Conservation (phyloP, 2,888 invertebrate species). For the Phortica okadai region DNA sequence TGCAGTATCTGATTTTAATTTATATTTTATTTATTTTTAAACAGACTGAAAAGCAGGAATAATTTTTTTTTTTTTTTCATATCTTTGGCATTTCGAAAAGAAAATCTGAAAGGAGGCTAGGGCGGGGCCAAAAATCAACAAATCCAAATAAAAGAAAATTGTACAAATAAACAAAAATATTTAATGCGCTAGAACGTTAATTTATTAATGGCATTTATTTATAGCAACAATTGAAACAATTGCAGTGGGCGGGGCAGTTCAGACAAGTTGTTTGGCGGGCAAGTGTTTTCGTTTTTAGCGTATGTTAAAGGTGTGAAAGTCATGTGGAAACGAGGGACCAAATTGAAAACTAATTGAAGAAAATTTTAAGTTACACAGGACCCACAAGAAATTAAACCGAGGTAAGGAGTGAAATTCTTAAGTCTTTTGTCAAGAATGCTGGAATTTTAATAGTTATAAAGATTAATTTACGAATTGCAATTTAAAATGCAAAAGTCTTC, state of each 20-base stretch:
- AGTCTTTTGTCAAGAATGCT: too few relatives aligned
- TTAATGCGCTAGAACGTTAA: slow-evolving; percentile 58
- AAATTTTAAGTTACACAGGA: too few relatives aligned
- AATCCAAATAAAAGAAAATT: neutral
- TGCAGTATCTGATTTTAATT: slow-evolving; percentile 12
- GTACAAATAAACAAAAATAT: slow-evolving; percentile 14
- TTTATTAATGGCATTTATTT: slow-evolving; percentile 71
- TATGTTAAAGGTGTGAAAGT: slow-evolving; percentile 39
- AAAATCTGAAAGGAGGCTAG: neutral
- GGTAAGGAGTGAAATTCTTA: too few relatives aligned
- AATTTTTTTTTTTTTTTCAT: too few relatives aligned
- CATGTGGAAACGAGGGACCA: too few relatives aligned
- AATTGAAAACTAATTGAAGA: too few relatives aligned
- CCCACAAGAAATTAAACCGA: too few relatives aligned
- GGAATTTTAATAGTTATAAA: too few relatives aligned
- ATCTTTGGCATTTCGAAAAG: neutral
- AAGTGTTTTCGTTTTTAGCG: neutral
- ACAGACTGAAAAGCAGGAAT: neutral
- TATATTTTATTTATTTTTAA: slow-evolving; percentile 24
- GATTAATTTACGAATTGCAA: too few relatives aligned
- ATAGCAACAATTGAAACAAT: slow-evolving; percentile 42
- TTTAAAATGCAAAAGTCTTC: too few relatives aligned
- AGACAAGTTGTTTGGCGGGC: slow-evolving; percentile 12
- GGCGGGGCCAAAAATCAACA: neutral
- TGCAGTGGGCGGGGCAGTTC: neutral